phyloP scores from a whole-genome alignment of 2,888 invertebrate species.

The Subacronicta megacephala region DNA sequence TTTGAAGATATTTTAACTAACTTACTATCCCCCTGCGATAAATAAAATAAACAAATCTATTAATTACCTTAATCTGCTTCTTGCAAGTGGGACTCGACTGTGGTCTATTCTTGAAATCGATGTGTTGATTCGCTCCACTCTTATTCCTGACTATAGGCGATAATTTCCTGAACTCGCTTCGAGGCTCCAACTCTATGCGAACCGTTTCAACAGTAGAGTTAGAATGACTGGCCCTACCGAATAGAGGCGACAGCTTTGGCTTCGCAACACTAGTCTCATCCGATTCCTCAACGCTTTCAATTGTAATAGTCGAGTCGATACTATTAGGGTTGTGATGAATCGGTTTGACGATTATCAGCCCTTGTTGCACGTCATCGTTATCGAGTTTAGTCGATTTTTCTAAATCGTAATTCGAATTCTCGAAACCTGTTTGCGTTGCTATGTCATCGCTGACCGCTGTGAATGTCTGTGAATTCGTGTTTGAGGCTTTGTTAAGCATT shows the following conservation, averaged over 20 bases:
- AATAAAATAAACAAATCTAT: neutral
- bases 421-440: constrained; percentile 84
- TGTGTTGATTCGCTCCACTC: constrained; percentile 71
- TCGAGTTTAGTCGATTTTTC: constrained; percentile 59
- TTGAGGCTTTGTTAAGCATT: constrained; percentile 76
- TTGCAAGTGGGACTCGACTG: constrained; percentile 82
- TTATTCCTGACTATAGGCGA: constrained; percentile 80
- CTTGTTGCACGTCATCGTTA: constrained; percentile 63
- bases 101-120: constrained; percentile 81
- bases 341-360: constrained; percentile 82
- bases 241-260: constrained; percentile 83
- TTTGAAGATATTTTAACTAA: too few relatives aligned
- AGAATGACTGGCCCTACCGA: constrained; percentile 70
- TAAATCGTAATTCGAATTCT: constrained; percentile 81
- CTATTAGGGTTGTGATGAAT: constrained; percentile 69
- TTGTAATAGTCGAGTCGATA: constrained; percentile 80
- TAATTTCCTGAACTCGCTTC: constrained; percentile 80
- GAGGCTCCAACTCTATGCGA: constrained; percentile 81
- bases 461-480: constrained; percentile 74
- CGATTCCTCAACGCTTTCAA: constrained; percentile 78
- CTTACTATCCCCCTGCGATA: too few relatives aligned
- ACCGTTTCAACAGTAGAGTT: constrained; percentile 71
- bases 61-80: constrained; percentile 70
- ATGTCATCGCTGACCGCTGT: constrained; percentile 76
- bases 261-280: constrained; percentile 70